Evolutionary conservation across 1,140 invertebrate species (phyloP).

Genomic region (Drosophila sucinea): DNA sequence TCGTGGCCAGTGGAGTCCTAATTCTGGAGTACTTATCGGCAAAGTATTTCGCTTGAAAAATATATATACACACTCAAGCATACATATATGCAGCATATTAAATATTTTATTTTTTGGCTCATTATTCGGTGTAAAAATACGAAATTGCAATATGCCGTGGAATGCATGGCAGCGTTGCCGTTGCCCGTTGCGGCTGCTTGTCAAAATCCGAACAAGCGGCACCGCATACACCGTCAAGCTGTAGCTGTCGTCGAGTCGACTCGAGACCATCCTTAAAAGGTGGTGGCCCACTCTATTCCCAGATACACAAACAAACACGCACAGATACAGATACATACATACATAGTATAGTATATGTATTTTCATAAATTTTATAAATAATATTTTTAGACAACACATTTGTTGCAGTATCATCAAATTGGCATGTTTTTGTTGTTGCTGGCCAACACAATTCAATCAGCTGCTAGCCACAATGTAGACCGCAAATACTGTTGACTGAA

Average conservation of each 20-base stretch:
- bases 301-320: conserved; percentile 20
- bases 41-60: neutral
- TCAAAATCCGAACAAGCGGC: conserved; percentile 62
- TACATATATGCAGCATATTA: conserved; percentile 32
- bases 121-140: conserved; percentile 82
- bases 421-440: conserved; percentile 74
- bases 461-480: conserved; percentile 42
- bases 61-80: conserved; percentile 30
- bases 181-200: conserved; percentile 73
- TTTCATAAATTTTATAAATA: conserved; percentile 65
- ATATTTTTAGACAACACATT: conserved; percentile 78
- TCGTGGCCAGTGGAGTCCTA: conserved; percentile 53
- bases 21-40: conserved; percentile 36
- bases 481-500: conserved; percentile 35
- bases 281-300: conserved; percentile 57
- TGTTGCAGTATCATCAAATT: conserved; percentile 80
- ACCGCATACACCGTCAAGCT: conserved; percentile 57
- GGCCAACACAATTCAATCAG: conserved; percentile 80
- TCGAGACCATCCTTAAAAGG: conserved; percentile 71
- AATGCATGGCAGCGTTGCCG: conserved; percentile 56
- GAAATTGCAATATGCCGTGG: conserved; percentile 71
- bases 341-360: conserved; percentile 26
- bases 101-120: conserved; percentile 72
- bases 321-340: conserved; percentile 12
- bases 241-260: conserved; percentile 74